Evolutionary conservation across 2,888 invertebrate genomes (phyloP), one percentile per base, ranked within the genome.

Genomic region (Alviniconcha strummeri): DNA sequence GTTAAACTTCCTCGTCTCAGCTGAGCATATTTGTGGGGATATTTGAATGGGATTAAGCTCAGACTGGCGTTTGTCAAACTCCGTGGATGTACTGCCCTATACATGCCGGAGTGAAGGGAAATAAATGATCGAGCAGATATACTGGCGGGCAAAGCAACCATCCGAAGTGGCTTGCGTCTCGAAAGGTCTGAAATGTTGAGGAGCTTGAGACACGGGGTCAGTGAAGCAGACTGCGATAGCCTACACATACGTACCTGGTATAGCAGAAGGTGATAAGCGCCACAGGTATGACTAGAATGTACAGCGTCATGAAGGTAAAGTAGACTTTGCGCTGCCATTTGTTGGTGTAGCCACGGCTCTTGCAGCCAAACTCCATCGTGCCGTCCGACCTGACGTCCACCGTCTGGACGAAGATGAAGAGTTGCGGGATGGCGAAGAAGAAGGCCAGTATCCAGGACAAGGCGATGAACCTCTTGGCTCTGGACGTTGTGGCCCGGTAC

Each of bases 241-340:
- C 36, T 36, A 36, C 36, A 36, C 36, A 3, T 36, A 93, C 93
- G 17, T 94, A 93, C 85, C 92, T 93, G 84, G 93, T 92, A 88
- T 94, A 94, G 89, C 94, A 94, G 88, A 91, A 94, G 7, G 93
- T 92, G 79, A 94, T 93, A 76, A 94, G 88, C 9, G 92, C 87
- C 11, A 93, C 92, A 0, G 94, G 94, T n/a, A 94, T 88, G 19
- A 94, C 88, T 15, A 94, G 89, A 60, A 94, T 94, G 88, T 94
- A 94, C 64, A 90, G 84, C 3, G 94, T 92, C 88, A 94, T 91
- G 89, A 94, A 94, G n/a, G 93, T 92, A 84, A 94, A 92, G 87
- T 94, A 94, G 0, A 93, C 83, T 88, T 94, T 94, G 11, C 94
- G 87, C 86, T 94, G 94, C 94, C 94, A 94, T 84, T 89, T 88